A percentile compares a stretch with the other conserved stretches of the same genome.
phyloP scores from a whole-genome alignment of 2,113 vertebrate genomes.

The Rhegmatorhina hoffmannsi region DNA sequence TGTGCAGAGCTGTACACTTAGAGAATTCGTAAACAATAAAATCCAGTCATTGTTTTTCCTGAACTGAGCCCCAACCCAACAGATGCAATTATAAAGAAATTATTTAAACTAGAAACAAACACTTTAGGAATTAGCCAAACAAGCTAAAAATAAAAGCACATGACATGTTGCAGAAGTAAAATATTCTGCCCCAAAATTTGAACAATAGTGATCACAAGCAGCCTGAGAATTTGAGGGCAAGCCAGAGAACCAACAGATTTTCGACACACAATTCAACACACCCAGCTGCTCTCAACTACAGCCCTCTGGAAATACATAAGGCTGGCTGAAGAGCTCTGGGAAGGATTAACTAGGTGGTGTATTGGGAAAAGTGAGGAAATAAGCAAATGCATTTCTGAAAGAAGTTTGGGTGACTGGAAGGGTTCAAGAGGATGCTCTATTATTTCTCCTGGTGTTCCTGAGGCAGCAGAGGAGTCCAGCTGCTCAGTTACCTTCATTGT shows the following conservation, averaged over 20 bases:
- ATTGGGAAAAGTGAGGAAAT: background rate
- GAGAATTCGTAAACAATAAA: conserved; percentile 13
- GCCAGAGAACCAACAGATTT: conserved; percentile 14
- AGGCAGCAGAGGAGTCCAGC: background rate
- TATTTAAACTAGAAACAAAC: conserved; percentile 49
- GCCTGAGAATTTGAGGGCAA: background rate
- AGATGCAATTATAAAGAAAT: conserved; percentile 31
- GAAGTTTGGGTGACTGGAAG: background rate
- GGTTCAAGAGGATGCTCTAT: background rate
- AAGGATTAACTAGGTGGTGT: background rate
- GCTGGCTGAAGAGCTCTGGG: background rate
- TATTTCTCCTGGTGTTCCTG: background rate
- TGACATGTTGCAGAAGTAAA: background rate
- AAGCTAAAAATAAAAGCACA: conserved; percentile 53
- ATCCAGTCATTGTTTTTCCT: conserved; percentile 40
- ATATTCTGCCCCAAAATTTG: conserved; percentile 23
- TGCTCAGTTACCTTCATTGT: background rate
- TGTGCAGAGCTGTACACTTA: background rate
- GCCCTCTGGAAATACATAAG: background rate
- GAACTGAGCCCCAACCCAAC: conserved; percentile 6
- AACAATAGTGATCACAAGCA: conserved; percentile 9
- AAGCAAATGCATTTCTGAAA: background rate
- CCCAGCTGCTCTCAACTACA: background rate
- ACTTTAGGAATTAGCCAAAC: conserved; percentile 32
- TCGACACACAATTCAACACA: background rate